Base-by-base conservation (phyloP, 2,113 vertebrate species). In the Taxidea taxus region DNA sequence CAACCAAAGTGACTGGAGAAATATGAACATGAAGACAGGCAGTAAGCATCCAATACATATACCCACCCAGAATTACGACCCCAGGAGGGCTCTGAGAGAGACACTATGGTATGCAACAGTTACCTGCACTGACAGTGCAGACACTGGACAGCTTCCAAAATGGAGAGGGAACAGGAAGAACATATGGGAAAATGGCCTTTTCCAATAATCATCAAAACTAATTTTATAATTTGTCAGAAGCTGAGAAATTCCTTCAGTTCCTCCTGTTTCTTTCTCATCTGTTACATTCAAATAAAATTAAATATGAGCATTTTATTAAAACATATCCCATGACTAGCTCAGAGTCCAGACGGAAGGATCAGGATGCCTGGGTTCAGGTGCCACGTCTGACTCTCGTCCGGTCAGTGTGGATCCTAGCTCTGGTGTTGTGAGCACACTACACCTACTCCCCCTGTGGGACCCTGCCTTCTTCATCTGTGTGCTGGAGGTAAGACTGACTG, bases 281-380 rank as follows among this genome's bases (percentile, higher is more conserved):
- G n/a, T 87, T 85, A 58, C 64, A 80, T 39, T 91, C 6, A 94
- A 96, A 92, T 88, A 74, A 74, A 94, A 51, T 80, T 66, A 78
- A 96, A 80, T 75, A 44, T 90, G n/a, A 81, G 27, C 47, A 86
- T 56, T 77, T 82, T n/a, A 70, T 93, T 78, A 42, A 95, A 90
- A 95, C 29, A 42, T 42, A 60, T 51, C 42, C 31, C 9, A 58
- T 49, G 44, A 60, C 56, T 72, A 25, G 58, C 72, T 91, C 39
- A 78, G 78, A 84, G 68, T 74, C 13, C 42, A 39, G 47, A 37
- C 39, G 47, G 60, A 58, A 93, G 49, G 42, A 49, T 93, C 37
- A 49, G 51, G 58, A 80, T 75, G 72, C 27, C 64, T 68, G 78
- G 39, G 25, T 74, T 91, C 62, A 31, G 34, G 56, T 62, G 31